Conservation (phyloP, 2,797 vertebrate genomes). For the Orestias chungarensis region DNA sequence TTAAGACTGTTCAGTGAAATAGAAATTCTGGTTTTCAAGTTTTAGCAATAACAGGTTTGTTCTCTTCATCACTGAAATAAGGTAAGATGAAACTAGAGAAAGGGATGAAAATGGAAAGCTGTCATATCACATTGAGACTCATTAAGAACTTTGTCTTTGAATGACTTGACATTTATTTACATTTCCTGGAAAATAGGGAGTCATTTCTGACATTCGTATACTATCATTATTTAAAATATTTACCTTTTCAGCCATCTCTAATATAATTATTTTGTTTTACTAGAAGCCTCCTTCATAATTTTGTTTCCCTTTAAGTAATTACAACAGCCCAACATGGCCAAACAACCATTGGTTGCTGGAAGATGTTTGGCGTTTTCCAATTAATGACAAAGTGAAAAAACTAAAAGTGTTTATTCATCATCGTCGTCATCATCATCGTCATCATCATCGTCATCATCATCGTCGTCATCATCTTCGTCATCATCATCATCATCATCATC, state of each 20-base stretch:
- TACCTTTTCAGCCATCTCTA: slow-evolving; percentile 19
- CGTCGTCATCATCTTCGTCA: slow-evolving; percentile 38
- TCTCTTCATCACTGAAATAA: slow-evolving; percentile 50
- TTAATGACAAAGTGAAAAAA: slow-evolving; percentile 16
- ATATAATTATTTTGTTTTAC: slow-evolving; percentile 21
- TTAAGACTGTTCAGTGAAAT: slow-evolving; percentile 70
- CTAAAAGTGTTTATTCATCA: slow-evolving; percentile 65
- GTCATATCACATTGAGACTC: slow-evolving; percentile 24
- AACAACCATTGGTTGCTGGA: slow-evolving; percentile 35
- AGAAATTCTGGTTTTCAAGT: slow-evolving; percentile 41
- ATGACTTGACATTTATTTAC: slow-evolving; percentile 26
- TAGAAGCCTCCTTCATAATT: slow-evolving; percentile 34
- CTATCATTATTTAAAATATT: slow-evolving; percentile 18
- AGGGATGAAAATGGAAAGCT: slow-evolving; percentile 8
- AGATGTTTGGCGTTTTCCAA: slow-evolving; percentile 37
- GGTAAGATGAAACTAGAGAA: slow-evolving; percentile 30
- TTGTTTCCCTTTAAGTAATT: slow-evolving; percentile 24
- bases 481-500: slow-evolving; percentile 61
- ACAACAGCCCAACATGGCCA: slow-evolving; percentile 32
- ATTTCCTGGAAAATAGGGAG: slow-evolving; percentile 12
- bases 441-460: fast-evolving
- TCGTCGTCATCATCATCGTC: slow-evolving; percentile 47
- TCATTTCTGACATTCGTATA: slow-evolving; percentile 18
- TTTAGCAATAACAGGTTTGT: slow-evolving; percentile 48
- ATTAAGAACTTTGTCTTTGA: slow-evolving; percentile 11